A percentile compares a stretch with the other conserved stretches of the same genome.
These are phyloP conservation scores for Thalassoma bifasciatum DNA, from an alignment of 2,113 vertebrate genomes.

Conservation along the genomic window DNA sequence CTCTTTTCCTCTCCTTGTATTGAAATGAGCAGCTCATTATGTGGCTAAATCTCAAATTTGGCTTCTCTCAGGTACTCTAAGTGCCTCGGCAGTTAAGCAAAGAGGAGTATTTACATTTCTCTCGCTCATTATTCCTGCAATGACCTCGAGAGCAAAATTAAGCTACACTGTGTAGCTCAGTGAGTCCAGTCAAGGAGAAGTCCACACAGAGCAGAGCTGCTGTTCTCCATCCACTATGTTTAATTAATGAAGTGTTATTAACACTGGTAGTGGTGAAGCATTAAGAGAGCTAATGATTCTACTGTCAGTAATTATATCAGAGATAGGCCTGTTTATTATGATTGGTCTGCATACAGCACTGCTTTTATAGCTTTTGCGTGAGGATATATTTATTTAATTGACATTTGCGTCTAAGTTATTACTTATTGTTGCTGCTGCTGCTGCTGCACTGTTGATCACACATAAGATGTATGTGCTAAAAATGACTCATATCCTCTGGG, in stretches of 20 bases:
- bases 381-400: slow-evolving; percentile 14
- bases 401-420: neutral
- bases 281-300: slow-evolving; percentile 59
- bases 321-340: slow-evolving; percentile 59
- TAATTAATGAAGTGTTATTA: slow-evolving; percentile 75
- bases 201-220: slow-evolving; percentile 28
- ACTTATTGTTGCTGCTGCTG: slow-evolving; percentile 15
- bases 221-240: slow-evolving; percentile 65
- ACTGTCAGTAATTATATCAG: slow-evolving; percentile 63
- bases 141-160: slow-evolving; percentile 63
- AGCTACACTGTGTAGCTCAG: slow-evolving; percentile 28
- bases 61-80: slow-evolving; percentile 40
- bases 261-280: slow-evolving; percentile 40
- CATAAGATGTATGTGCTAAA: neutral
- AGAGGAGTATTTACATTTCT: slow-evolving; percentile 63
- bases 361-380: slow-evolving; percentile 1
- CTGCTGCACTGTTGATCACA: neutral
- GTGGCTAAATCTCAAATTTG: slow-evolving; percentile 10
- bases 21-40: slow-evolving; percentile 46
- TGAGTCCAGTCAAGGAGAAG: slow-evolving; percentile 51
- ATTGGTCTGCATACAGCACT: slow-evolving; percentile 39
- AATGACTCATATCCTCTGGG: neutral
- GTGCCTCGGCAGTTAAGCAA: slow-evolving; percentile 14
- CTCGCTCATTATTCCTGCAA: slow-evolving; percentile 60
- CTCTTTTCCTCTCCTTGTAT: slow-evolving; percentile 6